phyloP scores from a whole-genome alignment of 2,113 vertebrate species.

The Pyrgilauda ruficollis region DNA sequence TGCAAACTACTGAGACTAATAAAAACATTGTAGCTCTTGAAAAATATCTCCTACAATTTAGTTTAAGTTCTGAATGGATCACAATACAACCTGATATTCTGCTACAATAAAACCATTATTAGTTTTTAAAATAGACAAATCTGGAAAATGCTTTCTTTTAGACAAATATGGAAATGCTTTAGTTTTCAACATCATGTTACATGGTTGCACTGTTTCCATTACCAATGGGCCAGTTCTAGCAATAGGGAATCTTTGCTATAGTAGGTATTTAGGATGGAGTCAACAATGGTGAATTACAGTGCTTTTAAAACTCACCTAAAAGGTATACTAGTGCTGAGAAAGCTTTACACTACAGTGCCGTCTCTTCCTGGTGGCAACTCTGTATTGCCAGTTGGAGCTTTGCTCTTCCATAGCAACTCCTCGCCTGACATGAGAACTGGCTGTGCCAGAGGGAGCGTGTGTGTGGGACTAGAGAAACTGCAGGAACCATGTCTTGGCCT shows the following conservation, averaged over 20 bases:
- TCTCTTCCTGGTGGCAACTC: not conserved
- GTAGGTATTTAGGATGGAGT: not conserved
- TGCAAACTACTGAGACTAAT: not conserved
- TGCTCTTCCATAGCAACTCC: not conserved
- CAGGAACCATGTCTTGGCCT: not conserved
- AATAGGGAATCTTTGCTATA: not conserved
- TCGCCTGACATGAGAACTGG: fast-evolving
- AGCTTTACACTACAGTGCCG: not conserved
- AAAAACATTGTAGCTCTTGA: not conserved
- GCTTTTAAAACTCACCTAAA: not conserved
- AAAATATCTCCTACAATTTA: not conserved
- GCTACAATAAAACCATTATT: not conserved
- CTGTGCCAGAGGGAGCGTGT: fast-evolving
- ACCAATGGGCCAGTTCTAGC: not conserved
- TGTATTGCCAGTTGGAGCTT: not conserved
- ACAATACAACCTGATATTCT: not conserved
- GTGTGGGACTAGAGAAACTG: not conserved
- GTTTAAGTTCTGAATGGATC: not conserved
- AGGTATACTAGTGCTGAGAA: not conserved
- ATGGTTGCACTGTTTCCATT: not conserved
- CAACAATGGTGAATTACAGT: not conserved
- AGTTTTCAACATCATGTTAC: not conserved
- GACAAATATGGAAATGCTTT: not conserved
- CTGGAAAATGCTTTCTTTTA: not conserved
- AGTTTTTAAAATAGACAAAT: not conserved